phyloP scores from a whole-genome alignment of 2,888 invertebrate genomes.

The Tipula lateralis region DNA sequence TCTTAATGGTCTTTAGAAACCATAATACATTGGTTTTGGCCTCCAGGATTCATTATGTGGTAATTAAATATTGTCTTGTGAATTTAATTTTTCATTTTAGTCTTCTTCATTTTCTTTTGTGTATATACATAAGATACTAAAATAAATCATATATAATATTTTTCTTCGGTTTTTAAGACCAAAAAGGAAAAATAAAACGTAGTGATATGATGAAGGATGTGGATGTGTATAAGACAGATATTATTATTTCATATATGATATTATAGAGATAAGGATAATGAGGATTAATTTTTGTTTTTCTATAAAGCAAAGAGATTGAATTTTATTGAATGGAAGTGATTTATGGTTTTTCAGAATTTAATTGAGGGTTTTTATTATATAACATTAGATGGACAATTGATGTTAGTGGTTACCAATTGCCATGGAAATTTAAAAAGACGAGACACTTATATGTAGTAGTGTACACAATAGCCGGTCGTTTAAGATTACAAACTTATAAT shows the following conservation, averaged over 20 bases:
- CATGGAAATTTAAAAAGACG: background rate
- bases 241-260: background rate
- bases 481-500: background rate
- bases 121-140: background rate
- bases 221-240: background rate
- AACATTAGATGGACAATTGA: background rate
- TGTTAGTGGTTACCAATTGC: slow-evolving; percentile 1
- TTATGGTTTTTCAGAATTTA: slow-evolving; percentile 11
- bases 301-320: background rate
- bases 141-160: slow-evolving; percentile 11
- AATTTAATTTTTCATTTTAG: slow-evolving; percentile 14
- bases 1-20: slow-evolving; percentile 27
- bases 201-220: background rate
- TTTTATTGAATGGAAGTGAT: slow-evolving; percentile 24
- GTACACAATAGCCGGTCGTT: background rate
- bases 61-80: slow-evolving; percentile 28
- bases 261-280: background rate
- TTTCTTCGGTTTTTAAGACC: background rate
- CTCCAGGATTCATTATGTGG: slow-evolving; percentile 28
- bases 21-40: slow-evolving; percentile 30
- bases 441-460: background rate
- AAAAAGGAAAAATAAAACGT: background rate
- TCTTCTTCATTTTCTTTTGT: slow-evolving; percentile 4
- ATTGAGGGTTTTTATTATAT: background rate
- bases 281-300: slow-evolving; percentile 24